Base-by-base conservation (phyloP, 2,888 invertebrate species). In the Torymus aiolomorphi region DNA sequence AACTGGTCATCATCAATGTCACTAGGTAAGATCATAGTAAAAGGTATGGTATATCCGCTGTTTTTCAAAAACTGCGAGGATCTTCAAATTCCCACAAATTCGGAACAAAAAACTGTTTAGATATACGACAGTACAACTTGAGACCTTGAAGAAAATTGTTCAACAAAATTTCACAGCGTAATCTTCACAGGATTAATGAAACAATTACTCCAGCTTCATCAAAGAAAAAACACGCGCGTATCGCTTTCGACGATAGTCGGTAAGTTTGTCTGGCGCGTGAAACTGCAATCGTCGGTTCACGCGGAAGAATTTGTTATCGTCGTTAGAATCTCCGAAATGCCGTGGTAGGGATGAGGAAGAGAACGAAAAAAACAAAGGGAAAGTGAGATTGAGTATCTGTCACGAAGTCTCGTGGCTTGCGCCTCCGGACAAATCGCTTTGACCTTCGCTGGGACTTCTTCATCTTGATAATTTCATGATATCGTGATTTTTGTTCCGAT, bases 351-450 rank as follows among this genome's bases (percentile, higher is more conserved):
- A 56, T 42, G 42, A 5, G 8, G 42, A 42, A 42, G 42, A 42
- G 42, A 42, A 42, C 8, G 42, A 42, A 42, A 42, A 42, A 42
- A 42, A 42, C 42, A 49, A 51, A n/a, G 49, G 24, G 49, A 56
- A 49, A 57, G 20, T 74, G 51, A 49, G 57, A 67, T 66, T 52
- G 59, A 51, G 66, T 31, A 14, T 16, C 18, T 59, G 59, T 75
- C 75, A 75, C 75, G 75, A 56, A 65, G 74, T 67, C 51, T 75
- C 66, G 59, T n/a, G 13, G 18, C 56, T 73, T 4, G 56, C 73
- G 56, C 73, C 65, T 31, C 18, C 52, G 24, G 52, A 59, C 24
- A 67, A 75, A 75, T 75, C 66, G 67, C 49, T 61, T 66, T 59
- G 59, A 59, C 75, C 75, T 75, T 75, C 65, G 20, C 8, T 20